These are phyloP conservation scores for Psilopsiagon aymara DNA, from an alignment of 2,113 vertebrate species.

Conservation along the genomic window DNA sequence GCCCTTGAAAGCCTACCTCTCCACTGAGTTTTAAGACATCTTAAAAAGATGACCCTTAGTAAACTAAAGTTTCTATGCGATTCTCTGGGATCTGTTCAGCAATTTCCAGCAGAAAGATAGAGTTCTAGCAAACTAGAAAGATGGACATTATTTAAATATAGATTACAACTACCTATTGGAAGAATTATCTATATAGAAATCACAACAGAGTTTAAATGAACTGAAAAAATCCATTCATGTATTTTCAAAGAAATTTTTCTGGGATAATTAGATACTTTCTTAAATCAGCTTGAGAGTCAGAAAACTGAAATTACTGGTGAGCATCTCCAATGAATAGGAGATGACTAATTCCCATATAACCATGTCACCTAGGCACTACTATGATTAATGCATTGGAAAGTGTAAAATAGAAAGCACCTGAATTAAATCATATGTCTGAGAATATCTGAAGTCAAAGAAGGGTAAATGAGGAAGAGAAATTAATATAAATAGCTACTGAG, in stretches of 20 bases:
- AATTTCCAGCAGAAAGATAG: not conserved
- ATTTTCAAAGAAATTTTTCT: constrained; percentile 28
- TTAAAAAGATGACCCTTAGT: not conserved
- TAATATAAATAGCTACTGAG: not conserved
- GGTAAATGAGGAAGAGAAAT: not conserved
- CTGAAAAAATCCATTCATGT: constrained; percentile 19
- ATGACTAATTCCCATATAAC: constrained; percentile 17
- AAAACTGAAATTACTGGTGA: not conserved
- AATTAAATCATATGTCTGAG: not conserved
- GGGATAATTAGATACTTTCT: constrained; percentile 19
- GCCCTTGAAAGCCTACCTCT: not conserved
- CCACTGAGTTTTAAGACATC: not conserved
- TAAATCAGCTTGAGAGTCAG: constrained; percentile 1
- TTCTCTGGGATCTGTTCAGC: not conserved
- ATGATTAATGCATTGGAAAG: constrained; percentile 29
- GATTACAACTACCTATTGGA: not conserved
- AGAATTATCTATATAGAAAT: constrained; percentile 8
- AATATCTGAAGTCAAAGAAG: not conserved
- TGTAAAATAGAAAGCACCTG: constrained; percentile 30
- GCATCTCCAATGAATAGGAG: not conserved
- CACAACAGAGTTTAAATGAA: not conserved
- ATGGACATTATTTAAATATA: not conserved
- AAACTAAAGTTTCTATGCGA: not conserved
- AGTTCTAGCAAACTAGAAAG: not conserved
- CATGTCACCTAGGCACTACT: not conserved